Evolutionary conservation across 1,140 invertebrate genomes (phyloP).

Genomic region (Musca domestica): DNA sequence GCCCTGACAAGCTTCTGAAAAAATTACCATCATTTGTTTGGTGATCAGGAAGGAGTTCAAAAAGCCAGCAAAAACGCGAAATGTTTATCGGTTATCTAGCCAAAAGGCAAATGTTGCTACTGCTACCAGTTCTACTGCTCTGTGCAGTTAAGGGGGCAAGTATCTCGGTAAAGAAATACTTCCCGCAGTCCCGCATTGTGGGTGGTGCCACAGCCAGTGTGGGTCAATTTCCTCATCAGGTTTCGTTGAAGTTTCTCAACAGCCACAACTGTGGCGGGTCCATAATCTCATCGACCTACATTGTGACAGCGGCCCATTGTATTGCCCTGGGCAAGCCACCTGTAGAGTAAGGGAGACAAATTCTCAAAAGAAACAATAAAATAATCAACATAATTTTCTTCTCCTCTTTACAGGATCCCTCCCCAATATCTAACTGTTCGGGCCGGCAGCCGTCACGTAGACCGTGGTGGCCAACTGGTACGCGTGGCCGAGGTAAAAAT

Average conservation of each 20-base stretch:
- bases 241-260: conserved; percentile 24
- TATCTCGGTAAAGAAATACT: background rate
- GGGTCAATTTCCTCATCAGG: conserved; percentile 36
- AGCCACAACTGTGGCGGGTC: conserved; percentile 58
- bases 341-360: conserved; percentile 38
- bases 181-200: conserved; percentile 29
- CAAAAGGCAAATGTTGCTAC: too few relatives aligned
- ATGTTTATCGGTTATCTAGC: too few relatives aligned
- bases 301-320: conserved; percentile 63
- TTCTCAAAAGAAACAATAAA: background rate
- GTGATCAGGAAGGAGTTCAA: too few relatives aligned
- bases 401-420: background rate
- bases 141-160: background rate
- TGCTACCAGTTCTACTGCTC: background rate
- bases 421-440: conserved; percentile 17
- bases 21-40: too few relatives aligned
- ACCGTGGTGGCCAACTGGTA: conserved; percentile 25
- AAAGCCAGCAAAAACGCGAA: too few relatives aligned
- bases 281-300: conserved; percentile 55
- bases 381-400: background rate
- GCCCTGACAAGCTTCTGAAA: too few relatives aligned
- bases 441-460: conserved; percentile 32
- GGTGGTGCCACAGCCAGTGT: conserved; percentile 30
- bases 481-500: conserved; percentile 30
- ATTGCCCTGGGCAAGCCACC: conserved; percentile 26